Percentiles rank a stretch among this genome's conserved stretches.
Conservation (phyloP, 2,113 vertebrate genomes). For the Sinocyclocheilus maitianheensis region DNA sequence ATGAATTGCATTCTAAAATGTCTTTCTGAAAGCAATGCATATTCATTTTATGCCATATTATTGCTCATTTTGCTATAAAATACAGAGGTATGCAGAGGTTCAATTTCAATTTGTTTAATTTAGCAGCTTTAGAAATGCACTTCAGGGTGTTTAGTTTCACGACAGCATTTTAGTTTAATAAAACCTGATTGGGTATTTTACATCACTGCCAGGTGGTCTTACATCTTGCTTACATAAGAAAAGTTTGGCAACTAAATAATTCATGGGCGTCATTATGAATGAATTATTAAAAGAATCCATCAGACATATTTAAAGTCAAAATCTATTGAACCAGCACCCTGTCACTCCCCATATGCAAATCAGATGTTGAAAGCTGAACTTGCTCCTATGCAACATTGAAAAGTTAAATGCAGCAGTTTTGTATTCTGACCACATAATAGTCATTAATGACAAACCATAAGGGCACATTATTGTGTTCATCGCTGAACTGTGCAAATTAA, state of each 20-base stretch:
- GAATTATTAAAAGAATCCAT: slow-evolving; percentile 80
- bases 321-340: slow-evolving; percentile 77
- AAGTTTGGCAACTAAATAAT: slow-evolving; percentile 78
- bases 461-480: not conserved
- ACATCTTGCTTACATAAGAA: slow-evolving; percentile 77
- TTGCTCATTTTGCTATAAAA: not conserved
- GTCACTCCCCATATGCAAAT: slow-evolving; percentile 72
- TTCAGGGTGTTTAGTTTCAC: not conserved
- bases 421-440: not conserved
- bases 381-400: not conserved
- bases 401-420: not conserved
- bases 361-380: slow-evolving; percentile 61
- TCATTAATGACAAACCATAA: not conserved
- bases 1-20: not conserved
- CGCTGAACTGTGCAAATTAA: not conserved
- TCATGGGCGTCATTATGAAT: slow-evolving; percentile 81
- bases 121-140: not conserved
- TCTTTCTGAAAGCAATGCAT: slow-evolving; percentile 6
- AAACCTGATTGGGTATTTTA: slow-evolving; percentile 74
- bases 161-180: slow-evolving; percentile 68
- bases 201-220: slow-evolving; percentile 73
- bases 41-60: slow-evolving; percentile 47
- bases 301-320: slow-evolving; percentile 78
- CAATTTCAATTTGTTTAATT: not conserved
- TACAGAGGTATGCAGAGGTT: not conserved